These are phyloP conservation scores for Thalassophryne amazonica DNA, from an alignment of 2,797 vertebrate species.

Conservation along the genomic window DNA sequence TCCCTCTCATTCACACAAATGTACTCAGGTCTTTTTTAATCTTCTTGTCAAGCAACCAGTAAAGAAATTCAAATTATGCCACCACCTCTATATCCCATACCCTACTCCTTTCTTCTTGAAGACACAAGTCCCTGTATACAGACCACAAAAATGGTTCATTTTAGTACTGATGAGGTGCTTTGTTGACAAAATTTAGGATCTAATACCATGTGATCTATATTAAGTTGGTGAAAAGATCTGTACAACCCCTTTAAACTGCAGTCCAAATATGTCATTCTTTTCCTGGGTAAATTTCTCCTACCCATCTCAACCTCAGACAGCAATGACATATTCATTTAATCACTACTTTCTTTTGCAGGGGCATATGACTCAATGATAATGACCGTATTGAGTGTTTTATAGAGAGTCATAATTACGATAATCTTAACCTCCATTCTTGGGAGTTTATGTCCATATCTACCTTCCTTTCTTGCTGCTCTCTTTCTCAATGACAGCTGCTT, in stretches of 20 bases:
- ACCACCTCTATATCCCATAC: no score
- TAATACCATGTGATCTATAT: no score
- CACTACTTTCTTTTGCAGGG: conserved; percentile 64
- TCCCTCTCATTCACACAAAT: no score
- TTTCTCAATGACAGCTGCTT: conserved; percentile 72
- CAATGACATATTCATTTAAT: conserved; percentile 70
- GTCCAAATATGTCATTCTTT: conserved; percentile 49
- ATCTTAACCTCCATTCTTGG: conserved; percentile 66
- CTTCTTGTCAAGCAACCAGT: no score
- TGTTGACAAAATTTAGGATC: no score
- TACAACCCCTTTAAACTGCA: conserved; percentile 59
- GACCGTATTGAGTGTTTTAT: conserved; percentile 74
- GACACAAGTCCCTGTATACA: no score
- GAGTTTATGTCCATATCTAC: conserved; percentile 70
- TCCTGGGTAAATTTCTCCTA: conserved; percentile 55
- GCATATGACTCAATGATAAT: conserved; percentile 78
- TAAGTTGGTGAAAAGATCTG: no score
- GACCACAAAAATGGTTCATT: no score
- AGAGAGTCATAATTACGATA: conserved; percentile 75
- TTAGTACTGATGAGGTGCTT: no score
- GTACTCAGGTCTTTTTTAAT: no score
- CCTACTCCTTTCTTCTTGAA: no score
- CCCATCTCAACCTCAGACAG: conserved; percentile 64
- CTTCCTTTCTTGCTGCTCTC: conserved; percentile 38
- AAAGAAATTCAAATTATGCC: no score